phyloP scores from a whole-genome alignment of 2,797 vertebrate species.

The Menidia menidia region DNA sequence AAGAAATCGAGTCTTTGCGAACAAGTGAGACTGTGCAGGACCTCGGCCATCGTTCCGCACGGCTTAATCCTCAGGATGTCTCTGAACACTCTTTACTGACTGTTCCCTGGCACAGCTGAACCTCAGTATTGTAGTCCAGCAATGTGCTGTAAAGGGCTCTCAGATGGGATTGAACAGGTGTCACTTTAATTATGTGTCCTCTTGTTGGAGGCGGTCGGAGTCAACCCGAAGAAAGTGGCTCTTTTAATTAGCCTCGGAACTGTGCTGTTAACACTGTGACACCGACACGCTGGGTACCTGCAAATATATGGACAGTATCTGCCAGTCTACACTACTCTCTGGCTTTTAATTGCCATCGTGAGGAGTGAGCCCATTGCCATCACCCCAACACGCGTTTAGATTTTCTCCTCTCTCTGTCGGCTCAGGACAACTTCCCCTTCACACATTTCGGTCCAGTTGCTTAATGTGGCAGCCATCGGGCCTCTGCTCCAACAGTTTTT shows the following conservation, averaged over 20 bases:
- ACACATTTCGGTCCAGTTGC: slow-evolving; percentile 36
- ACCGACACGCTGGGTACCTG: slow-evolving; percentile 40
- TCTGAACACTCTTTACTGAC: slow-evolving; percentile 46
- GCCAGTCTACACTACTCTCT: slow-evolving; percentile 49
- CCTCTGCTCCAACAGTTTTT: slow-evolving; percentile 27
- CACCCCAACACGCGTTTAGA: slow-evolving; percentile 19
- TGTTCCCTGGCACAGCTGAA: slow-evolving; percentile 46
- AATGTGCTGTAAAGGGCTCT: slow-evolving; percentile 21
- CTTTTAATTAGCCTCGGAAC: slow-evolving; percentile 79
- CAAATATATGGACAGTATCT: slow-evolving; percentile 62
- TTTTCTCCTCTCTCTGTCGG: slow-evolving; percentile 19
- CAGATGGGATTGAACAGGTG: slow-evolving; percentile 77
- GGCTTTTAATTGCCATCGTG: slow-evolving; percentile 72
- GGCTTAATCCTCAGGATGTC: slow-evolving; percentile 49
- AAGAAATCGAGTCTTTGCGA: slow-evolving; percentile 17
- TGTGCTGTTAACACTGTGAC: slow-evolving; percentile 58
- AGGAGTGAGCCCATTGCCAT: slow-evolving; percentile 41
- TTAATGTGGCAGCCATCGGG: slow-evolving; percentile 31
- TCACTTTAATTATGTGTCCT: slow-evolving; percentile 78
- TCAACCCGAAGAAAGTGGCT: slow-evolving; percentile 45
- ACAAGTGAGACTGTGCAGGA: slow-evolving; percentile 32
- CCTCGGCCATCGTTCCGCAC: slow-evolving; percentile 42
- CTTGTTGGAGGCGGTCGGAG: slow-evolving; percentile 43
- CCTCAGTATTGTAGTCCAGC: slow-evolving; percentile 37
- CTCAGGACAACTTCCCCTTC: slow-evolving; percentile 37